A percentile compares a stretch with the other conserved stretches of the same genome.
phyloP scores from a whole-genome alignment of 2,113 vertebrate species.

The Elaphurus davidianus region DNA sequence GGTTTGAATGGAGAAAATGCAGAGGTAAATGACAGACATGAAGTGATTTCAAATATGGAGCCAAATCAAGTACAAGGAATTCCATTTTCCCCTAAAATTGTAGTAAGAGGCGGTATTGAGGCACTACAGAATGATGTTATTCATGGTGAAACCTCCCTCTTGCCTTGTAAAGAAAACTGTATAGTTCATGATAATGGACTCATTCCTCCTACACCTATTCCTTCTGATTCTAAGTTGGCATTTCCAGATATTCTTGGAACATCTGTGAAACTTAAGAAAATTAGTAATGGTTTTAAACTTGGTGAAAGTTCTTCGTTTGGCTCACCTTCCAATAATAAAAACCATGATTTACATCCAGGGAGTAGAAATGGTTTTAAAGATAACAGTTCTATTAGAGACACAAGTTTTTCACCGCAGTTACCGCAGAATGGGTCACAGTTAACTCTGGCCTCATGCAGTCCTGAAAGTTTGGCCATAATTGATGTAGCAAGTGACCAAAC shows the following conservation, averaged over 20 bases:
- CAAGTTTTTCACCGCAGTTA: slow-evolving; percentile 84
- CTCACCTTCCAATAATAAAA: slow-evolving; percentile 36
- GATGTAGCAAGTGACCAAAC: slow-evolving; percentile 91
- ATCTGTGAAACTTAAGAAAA: slow-evolving; percentile 71
- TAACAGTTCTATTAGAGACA: slow-evolving; percentile 53
- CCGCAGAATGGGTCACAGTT: slow-evolving; percentile 83
- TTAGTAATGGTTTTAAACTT: not conserved
- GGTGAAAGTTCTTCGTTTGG: not conserved
- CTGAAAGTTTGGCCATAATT: slow-evolving; percentile 89
- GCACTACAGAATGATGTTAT: not conserved
- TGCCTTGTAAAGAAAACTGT: slow-evolving; percentile 29
- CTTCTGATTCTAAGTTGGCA: slow-evolving; percentile 73
- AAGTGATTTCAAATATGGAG: slow-evolving; percentile 48
- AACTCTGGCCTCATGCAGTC: slow-evolving; percentile 76
- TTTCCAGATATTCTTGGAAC: slow-evolving; percentile 77
- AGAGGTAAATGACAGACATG: slow-evolving; percentile 53
- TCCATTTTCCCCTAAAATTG: slow-evolving; percentile 42
- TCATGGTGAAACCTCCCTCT: not conserved
- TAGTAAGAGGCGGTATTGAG: slow-evolving; percentile 53
- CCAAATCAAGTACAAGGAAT: slow-evolving; percentile 25
- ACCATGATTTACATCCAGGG: not conserved
- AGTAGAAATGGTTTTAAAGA: slow-evolving; percentile 54
- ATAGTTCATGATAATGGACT: slow-evolving; percentile 53
- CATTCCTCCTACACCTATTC: slow-evolving; percentile 85
- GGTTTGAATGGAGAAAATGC: slow-evolving; percentile 40